A percentile compares a stretch with the other conserved stretches of the same genome.
Conservation (phyloP, 1,140 invertebrate species). For the Eueides isabella region DNA sequence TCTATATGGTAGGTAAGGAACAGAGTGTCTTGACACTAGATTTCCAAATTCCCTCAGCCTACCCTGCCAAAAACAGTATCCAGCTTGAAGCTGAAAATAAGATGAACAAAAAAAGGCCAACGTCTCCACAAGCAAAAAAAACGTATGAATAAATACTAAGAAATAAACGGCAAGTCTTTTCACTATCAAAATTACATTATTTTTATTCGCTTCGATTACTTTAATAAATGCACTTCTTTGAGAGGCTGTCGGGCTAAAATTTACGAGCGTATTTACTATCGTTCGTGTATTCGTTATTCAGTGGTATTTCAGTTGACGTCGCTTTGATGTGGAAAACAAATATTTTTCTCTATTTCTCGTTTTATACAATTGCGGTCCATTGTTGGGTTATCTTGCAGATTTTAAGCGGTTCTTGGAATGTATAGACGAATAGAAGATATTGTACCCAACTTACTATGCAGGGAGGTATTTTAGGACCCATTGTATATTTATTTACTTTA, state of each 20-base stretch:
- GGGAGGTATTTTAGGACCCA: not conserved
- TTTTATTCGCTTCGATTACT: slow-evolving; percentile 39
- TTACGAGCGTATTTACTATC: slow-evolving; percentile 40
- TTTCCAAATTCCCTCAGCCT: too few relatives aligned
- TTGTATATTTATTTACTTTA: not conserved
- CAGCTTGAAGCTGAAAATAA: too few relatives aligned
- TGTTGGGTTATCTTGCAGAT: slow-evolving; percentile 9
- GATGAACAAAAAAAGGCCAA: too few relatives aligned
- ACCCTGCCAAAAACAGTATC: too few relatives aligned
- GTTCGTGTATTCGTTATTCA: slow-evolving; percentile 39
- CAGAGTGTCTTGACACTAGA: too few relatives aligned
- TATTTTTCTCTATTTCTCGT: slow-evolving; percentile 30
- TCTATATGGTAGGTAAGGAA: too few relatives aligned
- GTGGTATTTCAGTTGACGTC: slow-evolving; percentile 33
- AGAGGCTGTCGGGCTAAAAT: slow-evolving; percentile 40
- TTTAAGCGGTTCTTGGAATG: slow-evolving; percentile 13
- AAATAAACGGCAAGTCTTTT: not conserved
- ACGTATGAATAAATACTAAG: not conserved
- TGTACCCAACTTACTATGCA: too few relatives aligned
- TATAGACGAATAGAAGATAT: not conserved
- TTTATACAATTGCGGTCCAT: slow-evolving; percentile 24
- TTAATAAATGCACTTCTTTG: slow-evolving; percentile 39
- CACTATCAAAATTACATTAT: slow-evolving; percentile 18
- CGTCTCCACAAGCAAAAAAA: not conserved
- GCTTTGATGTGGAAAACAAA: slow-evolving; percentile 37